phyloP scores from a whole-genome alignment of 2,113 vertebrate species.

The Dicaeum eximium region DNA sequence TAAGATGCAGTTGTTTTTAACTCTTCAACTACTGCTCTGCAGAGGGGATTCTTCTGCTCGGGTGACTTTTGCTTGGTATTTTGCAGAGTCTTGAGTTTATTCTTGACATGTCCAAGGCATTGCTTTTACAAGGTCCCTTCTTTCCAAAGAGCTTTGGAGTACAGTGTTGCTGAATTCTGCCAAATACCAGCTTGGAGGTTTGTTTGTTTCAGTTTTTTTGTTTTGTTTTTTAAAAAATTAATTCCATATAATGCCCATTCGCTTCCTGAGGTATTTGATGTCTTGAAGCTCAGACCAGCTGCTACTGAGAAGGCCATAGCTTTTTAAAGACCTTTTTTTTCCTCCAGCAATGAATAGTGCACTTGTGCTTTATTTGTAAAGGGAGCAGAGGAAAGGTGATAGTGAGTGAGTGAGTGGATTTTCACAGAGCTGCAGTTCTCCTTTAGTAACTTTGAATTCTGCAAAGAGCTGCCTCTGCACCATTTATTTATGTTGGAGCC shows the following conservation, averaged over 20 bases:
- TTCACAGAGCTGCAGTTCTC: conserved; percentile 35
- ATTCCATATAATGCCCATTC: background rate
- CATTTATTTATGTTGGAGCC: conserved; percentile 59
- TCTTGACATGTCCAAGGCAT: background rate
- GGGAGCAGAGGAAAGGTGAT: conserved; percentile 40
- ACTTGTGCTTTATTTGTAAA: conserved; percentile 55
- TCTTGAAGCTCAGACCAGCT: conserved; percentile 26
- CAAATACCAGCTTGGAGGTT: background rate
- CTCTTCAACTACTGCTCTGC: background rate
- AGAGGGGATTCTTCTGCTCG: background rate
- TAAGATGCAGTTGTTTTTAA: background rate
- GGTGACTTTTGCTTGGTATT: background rate
- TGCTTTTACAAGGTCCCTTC: background rate
- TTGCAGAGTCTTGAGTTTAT: background rate
- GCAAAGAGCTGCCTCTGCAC: conserved; percentile 36
- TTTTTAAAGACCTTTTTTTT: background rate
- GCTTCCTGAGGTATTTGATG: conserved; percentile 30
- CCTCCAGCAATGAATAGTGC: conserved; percentile 47
- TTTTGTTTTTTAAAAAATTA: background rate
- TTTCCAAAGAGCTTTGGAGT: background rate
- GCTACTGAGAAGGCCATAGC: background rate
- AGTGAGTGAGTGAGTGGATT: conserved; percentile 39
- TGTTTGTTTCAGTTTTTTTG: background rate
- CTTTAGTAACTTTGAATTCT: conserved; percentile 27
- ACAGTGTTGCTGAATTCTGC: background rate